A percentile compares a stretch with the other conserved stretches of the same genome.
phyloP scores from a whole-genome alignment of 2,113 vertebrate species.

The Rissa tridactyla region DNA sequence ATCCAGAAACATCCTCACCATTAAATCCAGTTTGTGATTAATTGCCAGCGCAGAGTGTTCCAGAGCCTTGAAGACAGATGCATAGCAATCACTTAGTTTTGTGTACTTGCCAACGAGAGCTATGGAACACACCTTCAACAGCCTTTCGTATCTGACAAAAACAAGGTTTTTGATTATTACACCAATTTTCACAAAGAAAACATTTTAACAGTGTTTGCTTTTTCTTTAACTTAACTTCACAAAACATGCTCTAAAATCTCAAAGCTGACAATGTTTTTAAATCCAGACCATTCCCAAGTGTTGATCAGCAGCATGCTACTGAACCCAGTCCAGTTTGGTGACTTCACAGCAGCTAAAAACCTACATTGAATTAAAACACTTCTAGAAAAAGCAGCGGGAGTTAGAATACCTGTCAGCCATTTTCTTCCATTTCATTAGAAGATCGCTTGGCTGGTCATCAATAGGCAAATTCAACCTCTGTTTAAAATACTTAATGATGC shows the following conservation, averaged over 20 bases:
- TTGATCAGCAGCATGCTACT: background rate
- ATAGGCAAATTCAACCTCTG: conserved; percentile 77
- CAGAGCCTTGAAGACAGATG: conserved; percentile 80
- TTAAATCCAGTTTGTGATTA: conserved; percentile 81
- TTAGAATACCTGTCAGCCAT: conserved; percentile 80
- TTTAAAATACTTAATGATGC: conserved; percentile 77
- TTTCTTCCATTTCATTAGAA: conserved; percentile 78
- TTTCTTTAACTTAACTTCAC: background rate
- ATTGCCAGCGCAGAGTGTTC: conserved; percentile 82
- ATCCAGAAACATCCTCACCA: conserved; percentile 69
- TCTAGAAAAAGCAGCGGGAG: background rate
- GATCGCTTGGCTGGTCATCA: conserved; percentile 70
- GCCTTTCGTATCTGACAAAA: conserved; percentile 73
- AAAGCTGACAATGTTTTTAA: background rate
- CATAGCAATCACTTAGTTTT: conserved; percentile 81
- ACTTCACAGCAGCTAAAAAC: background rate
- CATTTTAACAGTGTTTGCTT: background rate
- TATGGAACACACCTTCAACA: conserved; percentile 79
- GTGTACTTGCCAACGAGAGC: conserved; percentile 83
- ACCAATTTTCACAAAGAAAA: background rate
- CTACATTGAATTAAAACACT: background rate
- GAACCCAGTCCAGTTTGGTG: background rate
- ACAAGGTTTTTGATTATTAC: conserved; percentile 10
- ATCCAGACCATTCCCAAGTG: background rate
- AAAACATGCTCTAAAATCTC: background rate